A percentile compares a stretch with the other conserved stretches of the same genome.
phyloP scores from a whole-genome alignment of 1,140 invertebrate genomes.

The Anastrepha ludens region DNA sequence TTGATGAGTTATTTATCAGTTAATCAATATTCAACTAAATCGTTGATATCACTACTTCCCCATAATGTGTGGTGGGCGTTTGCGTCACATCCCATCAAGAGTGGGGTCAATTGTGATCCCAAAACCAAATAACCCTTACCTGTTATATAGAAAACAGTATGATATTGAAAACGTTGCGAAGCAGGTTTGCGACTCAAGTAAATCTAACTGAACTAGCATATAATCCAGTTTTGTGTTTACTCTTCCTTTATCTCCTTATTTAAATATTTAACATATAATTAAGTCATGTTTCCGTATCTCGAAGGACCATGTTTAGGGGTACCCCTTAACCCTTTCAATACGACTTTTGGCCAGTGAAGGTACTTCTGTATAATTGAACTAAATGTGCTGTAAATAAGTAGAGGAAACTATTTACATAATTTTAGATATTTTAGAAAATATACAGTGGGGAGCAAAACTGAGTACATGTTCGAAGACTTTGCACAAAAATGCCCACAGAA shows the following conservation, averaged over 20 bases:
- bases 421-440: too few species aligned
- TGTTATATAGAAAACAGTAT: too few species aligned
- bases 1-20: too few species aligned
- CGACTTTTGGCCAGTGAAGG: too few species aligned
- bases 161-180: too few species aligned
- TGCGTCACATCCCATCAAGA: neutral
- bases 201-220: neutral
- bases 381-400: too few species aligned
- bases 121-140: neutral
- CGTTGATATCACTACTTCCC: neutral
- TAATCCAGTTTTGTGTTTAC: neutral
- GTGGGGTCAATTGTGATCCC: neutral
- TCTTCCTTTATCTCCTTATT: neutral
- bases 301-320: constrained; percentile 20
- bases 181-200: neutral
- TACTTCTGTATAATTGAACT: too few species aligned
- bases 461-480: too few species aligned
- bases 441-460: too few species aligned
- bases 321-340: neutral
- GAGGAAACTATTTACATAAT: too few species aligned
- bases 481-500: too few species aligned
- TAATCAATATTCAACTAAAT: neutral
- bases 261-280: constrained; percentile 37
- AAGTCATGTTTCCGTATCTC: neutral
- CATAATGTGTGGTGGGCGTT: neutral